Conservation (phyloP, 1,140 invertebrate genomes). For the Tenebrio molitor region DNA sequence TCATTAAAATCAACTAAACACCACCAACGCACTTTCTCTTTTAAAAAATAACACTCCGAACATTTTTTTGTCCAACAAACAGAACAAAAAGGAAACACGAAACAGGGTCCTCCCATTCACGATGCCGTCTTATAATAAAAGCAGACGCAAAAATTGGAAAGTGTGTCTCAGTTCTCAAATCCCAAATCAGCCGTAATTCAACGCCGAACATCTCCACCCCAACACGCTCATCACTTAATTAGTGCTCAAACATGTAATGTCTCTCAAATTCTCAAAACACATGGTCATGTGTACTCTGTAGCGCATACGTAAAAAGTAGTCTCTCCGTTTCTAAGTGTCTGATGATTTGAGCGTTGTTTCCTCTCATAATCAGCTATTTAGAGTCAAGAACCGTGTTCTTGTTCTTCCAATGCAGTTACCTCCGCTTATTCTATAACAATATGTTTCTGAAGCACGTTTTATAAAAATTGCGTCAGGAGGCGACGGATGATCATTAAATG, state of each 20-base stretch:
- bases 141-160: neutral
- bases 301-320: no score
- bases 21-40: neutral
- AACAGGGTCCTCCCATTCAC: neutral
- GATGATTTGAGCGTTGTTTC: conserved; percentile 21
- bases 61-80: neutral
- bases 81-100: neutral
- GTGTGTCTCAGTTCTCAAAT: no score
- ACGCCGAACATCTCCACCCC: no score
- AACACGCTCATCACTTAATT: no score
- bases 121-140: neutral
- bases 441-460: conserved; percentile 23
- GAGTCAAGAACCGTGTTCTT: conserved; percentile 17
- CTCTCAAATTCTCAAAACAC: neutral
- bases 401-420: conserved; percentile 28
- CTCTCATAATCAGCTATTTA: conserved; percentile 27
- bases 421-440: conserved; percentile 30
- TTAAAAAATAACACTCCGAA: conserved; percentile 6
- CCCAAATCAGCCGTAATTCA: no score
- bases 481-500: conserved; percentile 26
- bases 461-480: conserved; percentile 23
- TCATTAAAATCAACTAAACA: conserved; percentile 1
- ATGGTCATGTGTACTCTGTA: no score
- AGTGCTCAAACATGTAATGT: no score
- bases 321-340: no score